These are phyloP conservation scores for Centruroides vittatus DNA, from an alignment of 1,140 invertebrate species.

Conservation along the genomic window DNA sequence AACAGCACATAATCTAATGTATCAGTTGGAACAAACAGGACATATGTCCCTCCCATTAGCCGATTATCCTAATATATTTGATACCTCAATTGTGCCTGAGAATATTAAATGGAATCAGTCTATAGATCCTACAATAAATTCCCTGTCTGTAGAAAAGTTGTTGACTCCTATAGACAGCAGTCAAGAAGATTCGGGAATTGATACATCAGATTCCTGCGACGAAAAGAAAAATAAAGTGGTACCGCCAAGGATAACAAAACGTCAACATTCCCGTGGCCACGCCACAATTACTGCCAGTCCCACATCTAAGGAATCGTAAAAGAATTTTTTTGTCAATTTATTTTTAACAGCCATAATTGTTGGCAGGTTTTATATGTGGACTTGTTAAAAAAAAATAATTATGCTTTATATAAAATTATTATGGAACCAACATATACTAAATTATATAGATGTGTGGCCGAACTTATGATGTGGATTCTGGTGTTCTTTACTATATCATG, in stretches of 20 bases:
- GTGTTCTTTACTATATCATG: too few relatives aligned
- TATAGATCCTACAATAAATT: background rate
- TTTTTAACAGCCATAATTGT: too few relatives aligned
- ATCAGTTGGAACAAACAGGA: background rate
- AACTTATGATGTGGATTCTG: too few relatives aligned
- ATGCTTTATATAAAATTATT: too few relatives aligned
- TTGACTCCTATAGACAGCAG: background rate
- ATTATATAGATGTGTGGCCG: too few relatives aligned
- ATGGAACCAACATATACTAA: too few relatives aligned
- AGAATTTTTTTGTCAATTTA: too few relatives aligned
- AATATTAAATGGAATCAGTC: background rate
- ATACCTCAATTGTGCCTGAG: background rate
- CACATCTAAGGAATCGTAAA: too few relatives aligned
- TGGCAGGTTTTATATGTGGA: too few relatives aligned
- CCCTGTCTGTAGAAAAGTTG: background rate
- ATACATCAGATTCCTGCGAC: conserved; percentile 23
- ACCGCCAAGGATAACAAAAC: conserved; percentile 1
- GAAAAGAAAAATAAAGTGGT: conserved; percentile 17
- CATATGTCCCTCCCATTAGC: background rate
- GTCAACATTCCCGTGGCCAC: conserved; percentile 8
- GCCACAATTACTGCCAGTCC: too few relatives aligned
- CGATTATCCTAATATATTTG: background rate
- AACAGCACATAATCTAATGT: background rate
- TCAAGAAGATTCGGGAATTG: conserved; percentile 21
- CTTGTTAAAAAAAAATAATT: too few relatives aligned